Base-by-base conservation (phyloP, 2,888 invertebrate genomes). In the Chaitophorus viminalis region DNA sequence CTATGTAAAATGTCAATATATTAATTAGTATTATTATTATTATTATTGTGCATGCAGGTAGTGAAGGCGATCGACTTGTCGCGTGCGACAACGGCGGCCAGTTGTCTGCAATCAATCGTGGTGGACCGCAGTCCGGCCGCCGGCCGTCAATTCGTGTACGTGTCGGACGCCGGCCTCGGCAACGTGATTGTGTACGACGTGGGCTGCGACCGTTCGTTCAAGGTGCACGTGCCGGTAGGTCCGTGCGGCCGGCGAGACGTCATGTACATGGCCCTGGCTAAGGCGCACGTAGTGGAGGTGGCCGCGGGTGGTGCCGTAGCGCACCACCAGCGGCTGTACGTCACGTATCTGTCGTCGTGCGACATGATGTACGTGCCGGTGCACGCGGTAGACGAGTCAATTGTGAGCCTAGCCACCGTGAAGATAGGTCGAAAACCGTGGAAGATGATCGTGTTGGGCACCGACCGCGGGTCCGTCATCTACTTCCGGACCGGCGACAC, bases 311-410 rank as follows among this genome's bases (percentile, higher is more conserved):
- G 77, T 4, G 76, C 33, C 5, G 14, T 25, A 14, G 39, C n/a
- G 8, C 85, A 36, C 0, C 36, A 78, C n/a, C 68, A 52, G 70
- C 77, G 85, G 36, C 70, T 86, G 11, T 86, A 86, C 36, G 85
- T 86, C 52, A 86, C 85, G 70, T 86, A 86, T 33, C 52, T 78
- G 72, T 78, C 78, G n/a, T 86, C 77, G 33, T 54, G 78, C 36
- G 33, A 78, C 14, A 86, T 86, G 77, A n/a, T 77, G 29, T 86
- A 86, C 78, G 36, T 86, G 14, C 85, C 85, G 14, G 68, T 78
- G 70, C 68, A 86, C 36, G 33, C 65, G 11, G 31, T 78, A 14
- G 78, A 78, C 70, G 70, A 72, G n/a, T 21, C 46, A 0, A 78
- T 70, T 17, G 17, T 5, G 29, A 54, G 21, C 25, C 70, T 86